Evolutionary conservation across 1,140 invertebrate genomes (phyloP), one percentile per base, ranked within the genome.

Genomic region (Panagrolaimus sp.): DNA sequence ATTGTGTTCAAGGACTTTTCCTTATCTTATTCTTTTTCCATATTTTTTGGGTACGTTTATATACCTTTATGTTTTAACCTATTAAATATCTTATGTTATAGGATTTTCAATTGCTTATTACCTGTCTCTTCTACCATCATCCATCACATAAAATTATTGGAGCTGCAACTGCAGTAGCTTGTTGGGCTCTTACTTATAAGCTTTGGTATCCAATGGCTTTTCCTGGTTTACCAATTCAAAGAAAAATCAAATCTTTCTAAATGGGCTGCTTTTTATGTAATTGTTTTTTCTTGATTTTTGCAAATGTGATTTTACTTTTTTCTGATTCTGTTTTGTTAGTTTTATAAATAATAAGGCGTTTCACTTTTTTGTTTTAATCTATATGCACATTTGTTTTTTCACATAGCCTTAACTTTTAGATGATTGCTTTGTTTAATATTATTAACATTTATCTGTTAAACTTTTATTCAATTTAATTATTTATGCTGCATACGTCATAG

Each of bases 141-240:
- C 62, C 75, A 11, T 61, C 63, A 9, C 77, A 80, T 69, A 97
- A 98, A 84, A 89, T 98, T 64, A 81, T 93, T 5, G 93, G 91
- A 70, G 91, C 91, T 14, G 85, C 89, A 16, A 86, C 91, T 74
- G 93, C 93, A 1, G 89, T 96, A 73, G 76, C 90, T 7, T 90
- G 90, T 31, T 97, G 94, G 94, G 95, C 91, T 86, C 82, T 92
- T 23, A 93, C 91, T 0, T 98, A 98, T 83, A 87, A 89, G 70
- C 87, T 90, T 69, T 90, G 91, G 88, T 96, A 89, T 84, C 84
- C 74, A 5, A 9, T 47, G 9, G 31, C 31, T 7, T 69, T 79
- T 68, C 66, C 74, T 1, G 13, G 27, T 11, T 16, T 44, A n/a
- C 74, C 74, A 5, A 72, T 75, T 31, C 53, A 45, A 9, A 73